phyloP scores from a whole-genome alignment of 2,113 vertebrate species.

The Oreotrochilus melanogaster region DNA sequence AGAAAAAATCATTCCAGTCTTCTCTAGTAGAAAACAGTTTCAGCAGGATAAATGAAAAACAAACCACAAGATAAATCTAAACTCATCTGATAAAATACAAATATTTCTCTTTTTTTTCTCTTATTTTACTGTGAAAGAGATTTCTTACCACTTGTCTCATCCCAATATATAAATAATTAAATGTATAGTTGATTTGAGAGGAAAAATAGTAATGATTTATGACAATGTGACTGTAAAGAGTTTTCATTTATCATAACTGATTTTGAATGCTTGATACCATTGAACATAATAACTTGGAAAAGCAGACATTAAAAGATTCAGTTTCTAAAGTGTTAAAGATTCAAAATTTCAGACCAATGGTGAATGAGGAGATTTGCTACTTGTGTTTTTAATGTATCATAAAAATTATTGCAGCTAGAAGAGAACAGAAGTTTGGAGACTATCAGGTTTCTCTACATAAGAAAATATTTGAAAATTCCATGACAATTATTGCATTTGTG shows the following conservation, averaged over 20 bases:
- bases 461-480: neutral
- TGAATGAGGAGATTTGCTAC: neutral
- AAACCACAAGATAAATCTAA: neutral
- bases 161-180: neutral
- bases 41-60: neutral
- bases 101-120: neutral
- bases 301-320: neutral
- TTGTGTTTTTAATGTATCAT: neutral
- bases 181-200: rapidly evolving
- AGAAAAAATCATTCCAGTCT: neutral
- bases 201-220: rapidly evolving
- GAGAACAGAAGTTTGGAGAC: neutral
- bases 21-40: neutral
- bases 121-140: neutral
- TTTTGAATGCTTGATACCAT: neutral
- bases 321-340: neutral
- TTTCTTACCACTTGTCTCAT: rapidly evolving
- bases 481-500: neutral
- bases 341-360: neutral
- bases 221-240: rapidly evolving
- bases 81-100: neutral
- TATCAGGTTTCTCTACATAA: neutral
- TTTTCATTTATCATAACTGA: neutral
- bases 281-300: neutral
- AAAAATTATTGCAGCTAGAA: neutral